phyloP scores from a whole-genome alignment of 2,888 invertebrate genomes.

The Metopia argyrocephala region DNA sequence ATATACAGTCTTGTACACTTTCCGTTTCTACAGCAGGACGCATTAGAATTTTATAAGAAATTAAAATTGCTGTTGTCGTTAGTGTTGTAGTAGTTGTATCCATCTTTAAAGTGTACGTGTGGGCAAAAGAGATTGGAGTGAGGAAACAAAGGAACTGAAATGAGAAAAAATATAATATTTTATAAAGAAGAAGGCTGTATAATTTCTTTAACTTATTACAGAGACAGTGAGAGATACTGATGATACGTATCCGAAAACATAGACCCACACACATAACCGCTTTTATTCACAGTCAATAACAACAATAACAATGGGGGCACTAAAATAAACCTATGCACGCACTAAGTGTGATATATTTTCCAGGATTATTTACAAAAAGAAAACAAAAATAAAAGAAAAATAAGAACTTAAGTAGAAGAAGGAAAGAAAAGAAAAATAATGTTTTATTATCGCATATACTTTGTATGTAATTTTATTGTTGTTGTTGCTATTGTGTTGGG shows the following conservation, averaged over 20 bases:
- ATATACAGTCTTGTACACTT: slow-evolving; percentile 21
- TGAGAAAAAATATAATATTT: slow-evolving; percentile 46
- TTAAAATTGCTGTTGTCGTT: slow-evolving; percentile 48
- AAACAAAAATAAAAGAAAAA: not conserved
- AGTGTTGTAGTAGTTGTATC: slow-evolving; percentile 12
- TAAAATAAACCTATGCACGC: slow-evolving; percentile 65
- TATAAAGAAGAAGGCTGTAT: slow-evolving; percentile 58
- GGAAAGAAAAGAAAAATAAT: slow-evolving; percentile 39
- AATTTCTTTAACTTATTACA: slow-evolving; percentile 56
- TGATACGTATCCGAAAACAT: slow-evolving; percentile 54
- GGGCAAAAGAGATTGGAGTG: not conserved
- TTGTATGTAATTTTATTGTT: slow-evolving; percentile 37
- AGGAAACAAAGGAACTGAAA: not conserved
- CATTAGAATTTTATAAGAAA: slow-evolving; percentile 61
- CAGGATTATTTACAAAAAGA: slow-evolving; percentile 76
- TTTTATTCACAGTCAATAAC: slow-evolving; percentile 23
- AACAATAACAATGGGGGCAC: slow-evolving; percentile 15
- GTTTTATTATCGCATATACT: slow-evolving; percentile 61
- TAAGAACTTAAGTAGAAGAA: no score
- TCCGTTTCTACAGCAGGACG: slow-evolving; percentile 46
- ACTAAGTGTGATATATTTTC: slow-evolving; percentile 79
- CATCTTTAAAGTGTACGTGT: slow-evolving; percentile 28
- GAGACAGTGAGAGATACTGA: slow-evolving; percentile 60
- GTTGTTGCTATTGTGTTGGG: slow-evolving; percentile 44
- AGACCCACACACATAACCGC: slow-evolving; percentile 14